These are phyloP conservation scores for Eleutherodactylus coqui DNA, from an alignment of 2,797 vertebrate species.

Conservation along the genomic window DNA sequence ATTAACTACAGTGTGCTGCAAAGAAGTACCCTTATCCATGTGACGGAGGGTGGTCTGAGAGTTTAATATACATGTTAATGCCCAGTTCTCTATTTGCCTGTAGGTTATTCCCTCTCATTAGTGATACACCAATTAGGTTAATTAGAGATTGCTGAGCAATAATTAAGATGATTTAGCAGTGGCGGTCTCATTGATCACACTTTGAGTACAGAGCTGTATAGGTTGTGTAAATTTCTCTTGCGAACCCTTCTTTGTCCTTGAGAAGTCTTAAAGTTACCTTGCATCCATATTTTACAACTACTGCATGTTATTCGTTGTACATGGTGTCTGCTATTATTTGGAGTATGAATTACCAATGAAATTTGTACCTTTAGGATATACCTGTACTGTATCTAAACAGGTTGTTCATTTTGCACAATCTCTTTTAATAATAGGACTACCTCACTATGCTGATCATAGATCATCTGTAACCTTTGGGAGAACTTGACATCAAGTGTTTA, in stretches of 20 bases:
- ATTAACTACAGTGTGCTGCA: slow-evolving; percentile 1
- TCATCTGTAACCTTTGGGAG: too few relatives aligned
- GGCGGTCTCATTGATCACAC: slow-evolving; percentile 4
- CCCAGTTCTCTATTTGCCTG: not conserved
- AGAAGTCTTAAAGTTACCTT: not conserved
- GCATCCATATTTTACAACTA: too few relatives aligned
- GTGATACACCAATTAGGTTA: slow-evolving; percentile 4
- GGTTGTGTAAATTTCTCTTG: too few relatives aligned
- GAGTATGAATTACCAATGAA: too few relatives aligned
- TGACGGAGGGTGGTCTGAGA: not conserved
- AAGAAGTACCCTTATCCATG: not conserved
- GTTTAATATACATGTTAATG: not conserved
- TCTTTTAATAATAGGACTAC: too few relatives aligned
- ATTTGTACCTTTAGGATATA: too few relatives aligned
- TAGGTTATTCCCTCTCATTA: slow-evolving; percentile 4
- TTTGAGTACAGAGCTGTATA: not conserved
- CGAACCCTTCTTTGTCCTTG: not conserved
- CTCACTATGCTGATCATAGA: not conserved
- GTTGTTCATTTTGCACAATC: too few relatives aligned
- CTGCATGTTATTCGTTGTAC: too few relatives aligned
- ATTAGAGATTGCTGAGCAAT: slow-evolving; percentile 14
- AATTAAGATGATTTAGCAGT: slow-evolving; percentile 1
- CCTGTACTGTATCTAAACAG: too few relatives aligned
- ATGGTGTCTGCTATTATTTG: too few relatives aligned
- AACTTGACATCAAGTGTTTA: too few relatives aligned